Evolutionary conservation across 2,113 vertebrate genomes (phyloP), one percentile per base, ranked within the genome.

Genomic region (Aegypius monachus): DNA sequence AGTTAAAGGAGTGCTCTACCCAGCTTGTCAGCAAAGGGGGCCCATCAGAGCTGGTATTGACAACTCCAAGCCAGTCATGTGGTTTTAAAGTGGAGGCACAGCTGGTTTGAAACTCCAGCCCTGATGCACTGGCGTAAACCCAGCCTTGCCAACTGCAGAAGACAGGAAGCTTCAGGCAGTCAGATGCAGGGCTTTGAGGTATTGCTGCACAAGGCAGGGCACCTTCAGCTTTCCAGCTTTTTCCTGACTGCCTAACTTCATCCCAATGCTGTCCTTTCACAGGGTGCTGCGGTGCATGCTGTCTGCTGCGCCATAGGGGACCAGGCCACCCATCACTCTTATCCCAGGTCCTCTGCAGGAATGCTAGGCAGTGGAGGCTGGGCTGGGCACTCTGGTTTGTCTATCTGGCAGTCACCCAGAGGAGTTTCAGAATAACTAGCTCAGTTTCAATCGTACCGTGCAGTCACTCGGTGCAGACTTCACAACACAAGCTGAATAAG

Each of bases 401-500:
- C 36, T 63, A 10, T 15, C 55, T 50, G 42, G 50, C 62, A 11
- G 26, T 40, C 13, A 14, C 56, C 36, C 84, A 48, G 32, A 38
- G 47, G 42, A 52, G 31, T 15, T 42, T 22, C 74, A 77, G 79
- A n/a, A 47, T 22, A 8, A 40, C 13, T 11, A 73, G 68, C 36
- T 47, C 29, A 1, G 3, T 56, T 45, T 34, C 34, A 47, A 7
- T 34, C 23, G 3, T 6, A 4, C 43, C 3, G 0, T 23, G 45
- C n/a, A 47, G 80, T 40, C 1, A 3, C 52, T 14, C 43, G 1
- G 4, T 2, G 22, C 25, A 62, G 38, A 25, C n/a, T 70, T 43
- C 73, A 22, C 1, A 1, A 8, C 32, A 17, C 36, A 9, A 55
- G 47, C 59, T 86, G 74, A 63, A 34, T 36, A 52, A 78, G 72